A percentile compares a stretch with the other conserved stretches of the same genome.
Evolutionary conservation across 2,113 vertebrate genomes (phyloP).

Genomic region (Cheirogaleus medius): DNA sequence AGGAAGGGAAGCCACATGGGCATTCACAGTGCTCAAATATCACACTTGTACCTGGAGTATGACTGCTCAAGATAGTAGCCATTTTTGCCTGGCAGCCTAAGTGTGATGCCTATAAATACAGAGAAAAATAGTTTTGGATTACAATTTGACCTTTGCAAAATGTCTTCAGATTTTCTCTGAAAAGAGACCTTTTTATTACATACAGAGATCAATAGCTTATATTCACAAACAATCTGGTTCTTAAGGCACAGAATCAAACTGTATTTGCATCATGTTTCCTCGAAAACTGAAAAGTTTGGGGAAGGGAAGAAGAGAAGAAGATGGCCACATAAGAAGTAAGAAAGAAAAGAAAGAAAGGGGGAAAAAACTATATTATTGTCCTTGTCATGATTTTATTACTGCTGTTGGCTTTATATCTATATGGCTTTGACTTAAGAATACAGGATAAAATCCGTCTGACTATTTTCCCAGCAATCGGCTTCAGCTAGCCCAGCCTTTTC

Average conservation of each 20-base stretch:
- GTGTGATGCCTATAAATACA: neutral
- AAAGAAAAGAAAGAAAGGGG: neutral
- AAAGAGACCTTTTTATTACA: neutral
- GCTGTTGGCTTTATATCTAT: neutral
- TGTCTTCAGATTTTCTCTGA: neutral
- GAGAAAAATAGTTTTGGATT: neutral
- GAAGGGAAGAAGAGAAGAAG: neutral
- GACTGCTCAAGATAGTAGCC: neutral
- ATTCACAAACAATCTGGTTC: neutral
- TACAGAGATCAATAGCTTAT: neutral
- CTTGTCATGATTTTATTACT: neutral
- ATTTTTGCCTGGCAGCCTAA: too few species aligned
- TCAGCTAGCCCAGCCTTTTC: neutral
- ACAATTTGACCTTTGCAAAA: neutral
- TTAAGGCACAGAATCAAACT: neutral
- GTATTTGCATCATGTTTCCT: neutral
- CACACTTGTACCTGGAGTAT: neutral
- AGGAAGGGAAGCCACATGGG: neutral
- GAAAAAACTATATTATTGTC: neutral
- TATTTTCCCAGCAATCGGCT: neutral
- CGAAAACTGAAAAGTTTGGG: neutral
- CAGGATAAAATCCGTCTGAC: neutral
- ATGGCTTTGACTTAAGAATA: neutral
- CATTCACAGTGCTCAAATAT: neutral
- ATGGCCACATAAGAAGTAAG: neutral